Evolutionary conservation across 2,797 vertebrate species (phyloP).

Genomic region (Nothura maculosa): DNA sequence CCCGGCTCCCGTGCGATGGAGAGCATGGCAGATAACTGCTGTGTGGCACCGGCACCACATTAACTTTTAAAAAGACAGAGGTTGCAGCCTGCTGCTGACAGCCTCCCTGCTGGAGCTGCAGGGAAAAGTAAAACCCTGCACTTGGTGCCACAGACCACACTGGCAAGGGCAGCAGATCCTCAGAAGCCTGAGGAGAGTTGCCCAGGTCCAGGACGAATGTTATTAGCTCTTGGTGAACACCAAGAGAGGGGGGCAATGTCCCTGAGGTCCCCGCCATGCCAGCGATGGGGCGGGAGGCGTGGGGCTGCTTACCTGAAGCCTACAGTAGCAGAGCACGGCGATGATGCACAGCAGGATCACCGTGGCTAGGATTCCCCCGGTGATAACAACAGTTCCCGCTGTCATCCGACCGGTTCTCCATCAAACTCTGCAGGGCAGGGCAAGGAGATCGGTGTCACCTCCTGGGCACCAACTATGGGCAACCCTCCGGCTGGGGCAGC

Average conservation of each 20-base stretch:
- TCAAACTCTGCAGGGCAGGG: constrained; percentile 88
- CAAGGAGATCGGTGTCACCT: background rate
- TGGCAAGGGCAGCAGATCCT: constrained; percentile 7
- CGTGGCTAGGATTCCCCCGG: constrained; percentile 98
- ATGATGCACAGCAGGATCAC: constrained; percentile 99
- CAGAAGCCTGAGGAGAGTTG: background rate
- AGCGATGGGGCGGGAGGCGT: rapidly evolving
- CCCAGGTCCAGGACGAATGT: rapidly evolving
- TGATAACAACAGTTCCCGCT: constrained; percentile 99
- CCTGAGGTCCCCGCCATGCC: background rate
- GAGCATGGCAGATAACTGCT: background rate
- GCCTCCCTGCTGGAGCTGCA: constrained; percentile 30
- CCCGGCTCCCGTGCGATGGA: background rate
- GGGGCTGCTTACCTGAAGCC: constrained; percentile 90
- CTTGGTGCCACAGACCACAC: background rate
- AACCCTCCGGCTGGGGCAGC: no score
- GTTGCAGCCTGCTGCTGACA: constrained; percentile 36
- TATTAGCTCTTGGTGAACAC: no score
- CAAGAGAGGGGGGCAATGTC: no score
- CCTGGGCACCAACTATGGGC: no score
- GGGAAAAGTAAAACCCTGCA: background rate
- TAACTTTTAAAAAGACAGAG: constrained; percentile 67
- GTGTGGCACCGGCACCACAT: constrained; percentile 29
- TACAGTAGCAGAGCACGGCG: constrained; percentile 97
- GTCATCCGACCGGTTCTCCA: constrained; percentile 99